phyloP scores from a whole-genome alignment of 2,888 invertebrate species.

The Deilephila porcellus region DNA sequence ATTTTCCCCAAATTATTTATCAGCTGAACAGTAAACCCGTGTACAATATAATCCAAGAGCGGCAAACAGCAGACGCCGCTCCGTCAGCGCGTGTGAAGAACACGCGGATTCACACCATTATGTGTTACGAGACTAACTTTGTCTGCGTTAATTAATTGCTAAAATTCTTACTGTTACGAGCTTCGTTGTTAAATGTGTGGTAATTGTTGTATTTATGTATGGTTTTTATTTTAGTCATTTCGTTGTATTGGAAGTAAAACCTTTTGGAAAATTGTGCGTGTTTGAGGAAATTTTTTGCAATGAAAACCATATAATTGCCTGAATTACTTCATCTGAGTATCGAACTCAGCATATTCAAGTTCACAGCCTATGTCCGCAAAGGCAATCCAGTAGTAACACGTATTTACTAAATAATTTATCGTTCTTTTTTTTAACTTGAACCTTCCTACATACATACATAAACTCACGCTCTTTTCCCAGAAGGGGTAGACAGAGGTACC shows the following conservation, averaged over 20 bases:
- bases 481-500: too few relatives aligned
- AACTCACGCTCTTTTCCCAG: too few relatives aligned
- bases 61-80: conserved; percentile 52
- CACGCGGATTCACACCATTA: conserved; percentile 62
- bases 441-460: too few relatives aligned
- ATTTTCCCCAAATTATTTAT: background rate
- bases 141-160: conserved; percentile 57
- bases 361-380: too few relatives aligned
- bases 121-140: conserved; percentile 55
- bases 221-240: background rate
- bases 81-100: conserved; percentile 56
- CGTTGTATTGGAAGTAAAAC: conserved; percentile 4
- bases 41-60: conserved; percentile 45
- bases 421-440: too few relatives aligned
- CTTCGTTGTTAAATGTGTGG: conserved; percentile 28
- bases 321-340: too few relatives aligned
- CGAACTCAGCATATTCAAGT: too few relatives aligned
- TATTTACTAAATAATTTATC: too few relatives aligned
- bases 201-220: background rate
- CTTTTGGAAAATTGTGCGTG: conserved; percentile 20
- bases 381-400: too few relatives aligned
- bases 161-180: conserved; percentile 44
- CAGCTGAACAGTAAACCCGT: conserved; percentile 28
- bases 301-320: too few relatives aligned
- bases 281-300: too few relatives aligned